Conservation (phyloP, 2,113 vertebrate genomes). For the Plecotus auritus region DNA sequence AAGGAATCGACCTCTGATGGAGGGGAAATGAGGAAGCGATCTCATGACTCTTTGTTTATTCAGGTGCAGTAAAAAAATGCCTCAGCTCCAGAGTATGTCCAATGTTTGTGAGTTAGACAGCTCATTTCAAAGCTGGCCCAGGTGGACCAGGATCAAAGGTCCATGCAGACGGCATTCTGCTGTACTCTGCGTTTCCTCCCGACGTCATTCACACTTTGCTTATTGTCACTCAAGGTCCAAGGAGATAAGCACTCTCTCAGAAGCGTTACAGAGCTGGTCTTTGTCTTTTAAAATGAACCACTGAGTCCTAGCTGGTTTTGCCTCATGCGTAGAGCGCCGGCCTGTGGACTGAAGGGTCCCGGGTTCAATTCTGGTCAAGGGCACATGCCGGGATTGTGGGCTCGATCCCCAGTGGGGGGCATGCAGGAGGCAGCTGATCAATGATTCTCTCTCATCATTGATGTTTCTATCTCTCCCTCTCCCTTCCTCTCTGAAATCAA, state of each 20-base stretch:
- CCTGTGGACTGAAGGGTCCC: too few species aligned
- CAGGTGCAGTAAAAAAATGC: neutral
- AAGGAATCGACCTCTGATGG: neutral
- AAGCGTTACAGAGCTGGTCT: neutral
- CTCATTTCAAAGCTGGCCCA: conserved; percentile 19
- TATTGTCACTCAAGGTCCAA: neutral
- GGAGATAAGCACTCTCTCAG: neutral
- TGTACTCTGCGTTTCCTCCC: neutral
- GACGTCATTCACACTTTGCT: neutral
- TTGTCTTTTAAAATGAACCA: neutral
- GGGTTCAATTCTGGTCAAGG: too few species aligned
- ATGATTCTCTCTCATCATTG: too few species aligned
- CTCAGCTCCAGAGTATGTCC: neutral
- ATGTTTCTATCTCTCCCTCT: too few species aligned
- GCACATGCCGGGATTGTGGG: too few species aligned
- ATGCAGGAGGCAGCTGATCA: too few species aligned
- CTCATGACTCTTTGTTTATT: conserved; percentile 24
- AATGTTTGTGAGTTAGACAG: neutral
- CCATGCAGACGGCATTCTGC: neutral
- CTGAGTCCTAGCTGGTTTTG: too few species aligned
- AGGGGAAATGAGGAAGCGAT: neutral
- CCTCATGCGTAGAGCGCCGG: too few species aligned
- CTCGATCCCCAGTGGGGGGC: too few species aligned
- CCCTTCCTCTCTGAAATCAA: too few species aligned
- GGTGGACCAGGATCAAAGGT: conserved; percentile 23